Base-by-base conservation (phyloP, 2,113 vertebrate genomes). In the Larimichthys polyactis region DNA sequence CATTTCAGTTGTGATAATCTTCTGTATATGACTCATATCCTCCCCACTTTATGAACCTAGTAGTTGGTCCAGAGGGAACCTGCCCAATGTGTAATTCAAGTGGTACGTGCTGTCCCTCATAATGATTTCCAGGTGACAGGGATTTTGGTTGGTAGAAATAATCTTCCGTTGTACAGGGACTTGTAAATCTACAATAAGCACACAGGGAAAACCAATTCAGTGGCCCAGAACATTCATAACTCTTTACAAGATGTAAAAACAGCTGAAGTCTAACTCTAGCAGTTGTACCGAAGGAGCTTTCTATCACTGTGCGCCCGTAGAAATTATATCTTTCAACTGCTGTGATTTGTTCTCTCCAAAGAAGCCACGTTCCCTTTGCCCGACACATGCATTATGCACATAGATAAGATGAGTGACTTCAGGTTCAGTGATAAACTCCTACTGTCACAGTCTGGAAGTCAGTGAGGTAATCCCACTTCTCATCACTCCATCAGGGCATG, bases 381-480 rank as follows among this genome's bases (percentile, higher is more conserved):
- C 69, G 32, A 57, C 75, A 75, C 79, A 85, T 80, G 48, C 77
- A 85, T 87, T 89, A 86, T 85, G 74, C 83, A 81, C 71, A 36
- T 7, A 82, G 75, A 79, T 63, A 71, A 69, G 55, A 72, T 32
- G 73, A 68, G 71, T 48, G 71, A 82, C 79, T 81, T 77, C 20
- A 83, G 60, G 77, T 67, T 76, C 71, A 78, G 49, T 44, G 66
- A 82, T 75, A 70, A 64, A 85, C 82, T 85, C 71, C 79, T 51
- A 24, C 29, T 81, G 80, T 75, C 67, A 55, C 64, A 72, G 52
- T 14, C 63, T 83, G 71, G 55, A 79, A 87, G 60, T 76, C 74
- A 71, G 73, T 8, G 57, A 63, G 49, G 67, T 84, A 60, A 75
- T 54, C 52, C 51, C 54, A 72, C 58, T 83, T 82, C 40, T 76